phyloP scores from a whole-genome alignment of 2,113 vertebrate species.

The Nycticorax nycticorax region DNA sequence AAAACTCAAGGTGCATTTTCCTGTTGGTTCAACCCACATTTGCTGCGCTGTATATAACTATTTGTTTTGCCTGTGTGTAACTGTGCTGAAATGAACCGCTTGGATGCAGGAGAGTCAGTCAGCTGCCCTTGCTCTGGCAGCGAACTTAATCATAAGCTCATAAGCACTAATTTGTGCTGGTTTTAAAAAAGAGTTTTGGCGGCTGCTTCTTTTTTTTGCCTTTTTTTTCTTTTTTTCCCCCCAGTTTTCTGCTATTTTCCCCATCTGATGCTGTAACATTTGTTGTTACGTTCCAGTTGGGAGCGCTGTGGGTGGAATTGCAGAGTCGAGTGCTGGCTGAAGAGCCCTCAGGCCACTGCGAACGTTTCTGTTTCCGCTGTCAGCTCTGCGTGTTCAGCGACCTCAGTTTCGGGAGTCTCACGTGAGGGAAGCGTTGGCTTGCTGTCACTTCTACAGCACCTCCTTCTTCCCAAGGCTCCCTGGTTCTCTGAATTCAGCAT shows the following conservation, averaged over 20 bases:
- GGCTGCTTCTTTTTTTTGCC: too few species aligned
- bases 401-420: background rate
- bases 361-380: background rate
- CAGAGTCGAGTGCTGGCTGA: background rate
- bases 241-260: background rate
- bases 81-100: background rate
- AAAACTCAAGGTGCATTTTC: conserved; percentile 12
- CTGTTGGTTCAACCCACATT: background rate
- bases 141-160: conserved; percentile 7
- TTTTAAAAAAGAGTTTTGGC: conserved; percentile 11
- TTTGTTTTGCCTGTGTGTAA: background rate
- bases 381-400: background rate
- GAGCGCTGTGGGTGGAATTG: conserved; percentile 1
- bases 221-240: background rate
- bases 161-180: background rate
- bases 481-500: background rate
- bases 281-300: conserved; percentile 11
- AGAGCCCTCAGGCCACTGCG: background rate
- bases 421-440: background rate
- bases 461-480: background rate
- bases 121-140: background rate
- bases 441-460: background rate
- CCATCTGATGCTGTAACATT: background rate
- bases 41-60: background rate
- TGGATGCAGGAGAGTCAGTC: background rate